Evolutionary conservation across 2,113 vertebrate species (phyloP).

Genomic region (Apodemus speciosus): DNA sequence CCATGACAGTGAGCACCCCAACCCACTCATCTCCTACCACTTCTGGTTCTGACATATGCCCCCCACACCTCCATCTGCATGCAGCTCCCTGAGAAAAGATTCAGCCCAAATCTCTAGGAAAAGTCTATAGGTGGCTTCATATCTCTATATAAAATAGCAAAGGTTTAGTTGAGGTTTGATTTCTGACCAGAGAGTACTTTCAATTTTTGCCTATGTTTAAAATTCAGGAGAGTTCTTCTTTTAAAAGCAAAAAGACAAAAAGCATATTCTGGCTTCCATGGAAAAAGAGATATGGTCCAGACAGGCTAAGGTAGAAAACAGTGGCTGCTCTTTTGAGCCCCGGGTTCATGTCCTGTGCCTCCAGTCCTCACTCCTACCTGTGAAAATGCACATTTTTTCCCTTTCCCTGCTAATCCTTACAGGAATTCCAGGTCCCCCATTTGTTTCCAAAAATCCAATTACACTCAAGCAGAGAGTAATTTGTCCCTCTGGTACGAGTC

Average conservation of each 20-base stretch:
- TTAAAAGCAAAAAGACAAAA: not conserved
- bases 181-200: not conserved
- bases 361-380: not conserved
- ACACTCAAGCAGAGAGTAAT: not conserved
- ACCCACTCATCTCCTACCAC: not conserved
- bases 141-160: not conserved
- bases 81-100: not conserved
- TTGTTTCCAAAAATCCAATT: not conserved
- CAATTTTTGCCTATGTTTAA: slow-evolving; percentile 6
- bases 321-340: not conserved
- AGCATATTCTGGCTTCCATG: not conserved
- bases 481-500: not conserved
- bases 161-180: not conserved
- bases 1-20: not conserved
- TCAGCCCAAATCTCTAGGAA: not conserved
- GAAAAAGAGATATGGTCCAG: not conserved
- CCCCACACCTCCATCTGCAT: not conserved
- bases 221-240: slow-evolving; percentile 5
- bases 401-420: not conserved
- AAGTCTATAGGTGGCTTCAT: not conserved
- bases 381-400: not conserved
- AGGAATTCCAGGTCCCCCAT: not conserved
- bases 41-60: rapidly evolving
- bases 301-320: not conserved
- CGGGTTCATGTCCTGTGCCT: not conserved